Percentiles rank a stretch among this genome's conserved stretches.
Conservation (phyloP, 2,888 invertebrate genomes). For the Eupithecia insigniata region DNA sequence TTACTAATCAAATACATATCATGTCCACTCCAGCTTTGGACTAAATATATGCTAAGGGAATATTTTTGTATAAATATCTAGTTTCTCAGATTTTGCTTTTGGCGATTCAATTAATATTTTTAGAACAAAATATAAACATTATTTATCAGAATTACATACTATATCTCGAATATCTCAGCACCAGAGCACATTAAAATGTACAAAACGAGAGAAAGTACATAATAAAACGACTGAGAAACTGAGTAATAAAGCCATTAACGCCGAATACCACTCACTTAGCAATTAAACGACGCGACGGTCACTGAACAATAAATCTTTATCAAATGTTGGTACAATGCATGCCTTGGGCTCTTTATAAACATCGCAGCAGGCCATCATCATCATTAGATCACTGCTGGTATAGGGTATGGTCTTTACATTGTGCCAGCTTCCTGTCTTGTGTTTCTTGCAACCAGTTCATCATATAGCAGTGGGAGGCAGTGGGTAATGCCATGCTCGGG, state of each 20-base stretch:
- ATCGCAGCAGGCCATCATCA: no score
- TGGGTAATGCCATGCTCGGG: not conserved
- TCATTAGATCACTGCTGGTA: not conserved
- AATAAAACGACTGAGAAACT: not conserved
- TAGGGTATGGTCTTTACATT: not conserved
- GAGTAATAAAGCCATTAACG: not conserved
- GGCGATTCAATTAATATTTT: no score
- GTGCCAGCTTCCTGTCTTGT: not conserved
- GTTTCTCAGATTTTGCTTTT: no score
- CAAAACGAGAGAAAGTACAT: not conserved
- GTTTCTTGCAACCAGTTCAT: not conserved
- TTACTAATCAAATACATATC: no score
- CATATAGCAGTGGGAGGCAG: not conserved
- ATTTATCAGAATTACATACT: no score
- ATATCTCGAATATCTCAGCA: not conserved
- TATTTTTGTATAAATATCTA: no score
- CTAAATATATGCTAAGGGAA: no score
- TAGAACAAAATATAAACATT: no score
- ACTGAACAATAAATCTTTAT: no score
- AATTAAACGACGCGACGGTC: not conserved
- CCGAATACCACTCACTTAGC: not conserved
- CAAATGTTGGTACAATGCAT: no score
- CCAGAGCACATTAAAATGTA: not conserved
- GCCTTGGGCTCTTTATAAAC: no score
- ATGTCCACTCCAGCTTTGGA: no score